These are phyloP conservation scores for Petrolisthes manimaculis DNA, from an alignment of 2,888 invertebrate species.

Conservation along the genomic window DNA sequence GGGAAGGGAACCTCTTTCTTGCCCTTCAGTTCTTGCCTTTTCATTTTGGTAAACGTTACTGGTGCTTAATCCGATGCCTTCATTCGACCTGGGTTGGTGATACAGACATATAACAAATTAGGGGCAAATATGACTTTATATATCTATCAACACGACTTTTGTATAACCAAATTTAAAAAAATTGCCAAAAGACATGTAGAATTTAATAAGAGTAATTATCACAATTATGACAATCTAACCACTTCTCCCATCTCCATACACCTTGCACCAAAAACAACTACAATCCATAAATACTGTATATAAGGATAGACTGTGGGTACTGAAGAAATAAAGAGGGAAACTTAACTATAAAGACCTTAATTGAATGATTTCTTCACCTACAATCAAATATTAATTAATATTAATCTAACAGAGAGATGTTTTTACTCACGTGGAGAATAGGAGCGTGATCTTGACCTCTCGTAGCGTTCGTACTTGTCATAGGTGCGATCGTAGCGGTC, in stretches of 20 bases:
- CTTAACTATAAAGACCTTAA: neutral
- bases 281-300: too few relatives aligned
- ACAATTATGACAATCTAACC: too few relatives aligned
- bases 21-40: neutral
- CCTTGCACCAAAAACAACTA: too few relatives aligned
- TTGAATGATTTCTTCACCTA: neutral
- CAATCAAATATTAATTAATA: neutral
- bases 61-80: slow-evolving; percentile 30
- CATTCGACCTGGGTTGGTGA: slow-evolving; percentile 27
- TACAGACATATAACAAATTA: slow-evolving; percentile 26
- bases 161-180: too few relatives aligned
- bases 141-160: too few relatives aligned
- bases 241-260: too few relatives aligned
- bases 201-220: too few relatives aligned
- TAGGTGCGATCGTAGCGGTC: slow-evolving; percentile 54
- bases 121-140: neutral
- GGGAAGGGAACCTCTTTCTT: neutral
- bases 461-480: slow-evolving; percentile 58
- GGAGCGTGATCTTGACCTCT: slow-evolving; percentile 54
- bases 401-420: neutral
- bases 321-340: neutral
- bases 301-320: too few relatives aligned
- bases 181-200: too few relatives aligned
- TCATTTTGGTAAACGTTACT: neutral
- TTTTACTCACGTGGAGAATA: slow-evolving; percentile 53